phyloP scores from a whole-genome alignment of 2,797 vertebrate genomes.

The Bovichtus diacanthus region DNA sequence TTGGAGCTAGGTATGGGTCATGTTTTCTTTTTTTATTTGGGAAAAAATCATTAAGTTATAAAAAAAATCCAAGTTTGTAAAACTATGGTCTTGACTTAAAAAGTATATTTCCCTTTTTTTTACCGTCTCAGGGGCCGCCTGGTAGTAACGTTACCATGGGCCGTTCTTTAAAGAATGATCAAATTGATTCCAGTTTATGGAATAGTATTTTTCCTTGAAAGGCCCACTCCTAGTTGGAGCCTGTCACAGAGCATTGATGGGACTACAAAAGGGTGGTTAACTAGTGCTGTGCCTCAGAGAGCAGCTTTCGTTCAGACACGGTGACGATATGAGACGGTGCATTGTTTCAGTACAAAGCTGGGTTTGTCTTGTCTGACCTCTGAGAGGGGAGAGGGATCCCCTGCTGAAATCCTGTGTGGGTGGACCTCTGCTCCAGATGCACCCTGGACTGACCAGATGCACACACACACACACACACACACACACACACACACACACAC shows the following conservation, averaged over 20 bases:
- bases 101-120: too few relatives aligned
- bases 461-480: conserved; percentile 7
- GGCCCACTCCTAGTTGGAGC: neutral
- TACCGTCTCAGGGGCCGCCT: too few relatives aligned
- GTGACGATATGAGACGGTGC: conserved; percentile 35
- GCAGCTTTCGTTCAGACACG: conserved; percentile 42
- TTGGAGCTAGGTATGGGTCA: neutral
- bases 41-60: too few relatives aligned
- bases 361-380: conserved; percentile 58
- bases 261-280: conserved; percentile 1
- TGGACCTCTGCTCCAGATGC: conserved; percentile 72
- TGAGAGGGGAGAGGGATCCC: conserved; percentile 42
- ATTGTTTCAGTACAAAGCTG: conserved; percentile 70
- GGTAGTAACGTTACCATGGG: too few relatives aligned
- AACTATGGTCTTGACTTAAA: too few relatives aligned
- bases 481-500: conserved; percentile 9
- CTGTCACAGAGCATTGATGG: neutral
- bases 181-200: too few relatives aligned
- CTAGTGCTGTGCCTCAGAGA: conserved; percentile 24
- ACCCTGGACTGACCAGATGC: conserved; percentile 72
- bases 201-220: too few relatives aligned
- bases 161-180: too few relatives aligned
- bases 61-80: too few relatives aligned
- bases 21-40: too few relatives aligned
- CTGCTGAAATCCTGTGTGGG: conserved; percentile 68